Percentiles rank a stretch among this genome's conserved stretches.
phyloP scores from a whole-genome alignment of 2,797 vertebrate species.

The Astyanax mexicanus region DNA sequence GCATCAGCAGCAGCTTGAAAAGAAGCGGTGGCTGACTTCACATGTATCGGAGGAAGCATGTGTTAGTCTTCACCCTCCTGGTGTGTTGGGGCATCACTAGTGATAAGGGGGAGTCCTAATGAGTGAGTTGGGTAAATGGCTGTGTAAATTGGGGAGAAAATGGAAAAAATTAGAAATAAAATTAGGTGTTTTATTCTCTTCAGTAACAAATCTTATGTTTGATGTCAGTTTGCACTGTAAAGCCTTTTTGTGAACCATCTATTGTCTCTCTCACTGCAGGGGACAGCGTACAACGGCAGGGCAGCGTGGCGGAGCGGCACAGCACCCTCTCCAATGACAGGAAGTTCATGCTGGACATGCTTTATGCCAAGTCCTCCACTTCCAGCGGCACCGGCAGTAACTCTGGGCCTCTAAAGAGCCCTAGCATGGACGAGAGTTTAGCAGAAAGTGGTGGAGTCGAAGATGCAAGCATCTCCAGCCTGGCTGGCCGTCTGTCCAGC shows the following conservation, averaged over 20 bases:
- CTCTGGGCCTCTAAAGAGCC: conserved; percentile 51
- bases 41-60: too few species aligned
- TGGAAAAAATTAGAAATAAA: too few species aligned
- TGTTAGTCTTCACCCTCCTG: too few species aligned
- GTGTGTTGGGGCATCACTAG: too few species aligned
- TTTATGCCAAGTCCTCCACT: conserved; percentile 75
- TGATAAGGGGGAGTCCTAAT: too few species aligned
- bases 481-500: conserved; percentile 53
- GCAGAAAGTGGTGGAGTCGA: conserved; percentile 49
- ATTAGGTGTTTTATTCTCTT: too few species aligned
- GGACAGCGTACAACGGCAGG: conserved; percentile 47
- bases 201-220: too few species aligned
- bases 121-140: too few species aligned
- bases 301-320: conserved; percentile 65
- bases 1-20: too few species aligned
- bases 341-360: conserved; percentile 83
- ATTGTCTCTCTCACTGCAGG: conserved; percentile 56
- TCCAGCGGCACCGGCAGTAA: background rate
- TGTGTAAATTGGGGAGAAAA: too few species aligned
- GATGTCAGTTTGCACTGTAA: background rate
- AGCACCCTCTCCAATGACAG: conserved; percentile 76
- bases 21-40: too few species aligned
- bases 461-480: conserved; percentile 26
- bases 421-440: conserved; percentile 17
- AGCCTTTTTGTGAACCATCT: background rate